Evolutionary conservation across 2,888 invertebrate genomes (phyloP), one percentile per base, ranked within the genome.

Genomic region (Tetranychus truncatus): DNA sequence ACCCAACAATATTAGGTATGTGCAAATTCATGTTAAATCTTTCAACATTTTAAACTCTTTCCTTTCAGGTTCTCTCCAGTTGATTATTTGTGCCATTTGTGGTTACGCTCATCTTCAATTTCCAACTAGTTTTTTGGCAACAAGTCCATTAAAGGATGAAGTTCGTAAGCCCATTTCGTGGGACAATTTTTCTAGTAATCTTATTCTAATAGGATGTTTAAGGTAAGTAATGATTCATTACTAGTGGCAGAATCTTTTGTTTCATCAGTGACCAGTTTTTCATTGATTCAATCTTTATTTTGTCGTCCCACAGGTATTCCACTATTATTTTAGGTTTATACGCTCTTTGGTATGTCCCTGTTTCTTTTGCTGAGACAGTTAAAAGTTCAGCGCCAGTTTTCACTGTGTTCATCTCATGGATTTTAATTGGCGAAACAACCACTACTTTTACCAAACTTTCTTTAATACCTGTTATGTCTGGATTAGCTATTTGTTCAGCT

Each of bases 331-430:
- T 89, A 80, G 90, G 90, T 75, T 83, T 90, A 79, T 86, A 89
- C 74, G 88, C 90, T 9, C 84, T 90, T 75, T 89, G 89, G 84
- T 89, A 88, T 82, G 89, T 90, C 76, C 89, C 89, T 77, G 89
- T 90, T 75, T 89, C 89, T 82, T 90, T 90, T 82, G 89, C 89
- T 72, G 90, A 90, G 83, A 90, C 90, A 18, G 88, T 90, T 72
- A 90, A 90, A 82, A 89, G 89, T 82, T 89, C 89, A 55, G 89
- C 89, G 21, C 90, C 90, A 66, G 84, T 90, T 74, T 90, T 90
- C 82, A 90, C 90, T 67, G 89, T 90, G 76, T 82, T 89, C 77
- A 89, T 90, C 80, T 88, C 89, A 74, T 85, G 87, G 82, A 74
- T 83, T 65, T 76, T 84, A 74, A 79, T 84, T 67, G 79, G 88